Percentiles rank a stretch among this genome's conserved stretches.
These are phyloP conservation scores for Denticeps clupeoides DNA, from an alignment of 2,797 vertebrate genomes.

Conservation along the genomic window DNA sequence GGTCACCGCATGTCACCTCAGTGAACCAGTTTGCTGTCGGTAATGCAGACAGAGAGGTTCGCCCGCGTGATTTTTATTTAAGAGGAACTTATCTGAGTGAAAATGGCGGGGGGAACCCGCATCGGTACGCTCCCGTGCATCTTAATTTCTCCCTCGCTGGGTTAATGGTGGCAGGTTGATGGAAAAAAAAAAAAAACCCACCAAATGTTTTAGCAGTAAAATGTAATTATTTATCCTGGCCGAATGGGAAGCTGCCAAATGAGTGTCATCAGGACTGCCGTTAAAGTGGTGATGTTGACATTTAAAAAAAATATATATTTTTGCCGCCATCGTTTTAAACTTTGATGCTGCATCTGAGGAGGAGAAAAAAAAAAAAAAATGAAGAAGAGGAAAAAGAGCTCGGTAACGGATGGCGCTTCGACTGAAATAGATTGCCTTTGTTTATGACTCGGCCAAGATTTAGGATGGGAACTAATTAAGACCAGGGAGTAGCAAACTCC, in stretches of 20 bases:
- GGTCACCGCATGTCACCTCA: no score
- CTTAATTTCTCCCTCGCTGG: slow-evolving; percentile 33
- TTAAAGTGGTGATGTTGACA: slow-evolving; percentile 12
- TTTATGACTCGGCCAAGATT: slow-evolving; percentile 56
- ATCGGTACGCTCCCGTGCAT: slow-evolving; percentile 42
- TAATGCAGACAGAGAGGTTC: no score
- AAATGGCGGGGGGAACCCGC: slow-evolving; percentile 44
- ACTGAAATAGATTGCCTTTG: slow-evolving; percentile 44
- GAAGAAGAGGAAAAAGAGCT: slow-evolving; percentile 7
- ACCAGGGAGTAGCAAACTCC: slow-evolving; percentile 50
- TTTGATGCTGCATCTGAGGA: slow-evolving; percentile 18
- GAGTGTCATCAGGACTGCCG: slow-evolving; percentile 6
- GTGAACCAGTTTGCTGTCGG: no score
- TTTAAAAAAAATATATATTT: no score
- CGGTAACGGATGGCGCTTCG: slow-evolving; percentile 31
- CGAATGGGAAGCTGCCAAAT: slow-evolving; percentile 17
- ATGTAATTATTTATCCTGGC: slow-evolving; percentile 12
- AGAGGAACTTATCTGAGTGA: slow-evolving; percentile 55
- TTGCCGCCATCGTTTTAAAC: not conserved
- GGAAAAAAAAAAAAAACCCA: no score
- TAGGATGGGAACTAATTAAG: slow-evolving; percentile 59
- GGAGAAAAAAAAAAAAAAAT: slow-evolving; percentile 24
- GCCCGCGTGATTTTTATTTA: no score
- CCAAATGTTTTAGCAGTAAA: not conserved
- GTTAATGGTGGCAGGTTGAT: slow-evolving; percentile 39